Evolutionary conservation across 2,797 vertebrate genomes (phyloP), one percentile per base, ranked within the genome.

Genomic region (Enteromius radiatus): DNA sequence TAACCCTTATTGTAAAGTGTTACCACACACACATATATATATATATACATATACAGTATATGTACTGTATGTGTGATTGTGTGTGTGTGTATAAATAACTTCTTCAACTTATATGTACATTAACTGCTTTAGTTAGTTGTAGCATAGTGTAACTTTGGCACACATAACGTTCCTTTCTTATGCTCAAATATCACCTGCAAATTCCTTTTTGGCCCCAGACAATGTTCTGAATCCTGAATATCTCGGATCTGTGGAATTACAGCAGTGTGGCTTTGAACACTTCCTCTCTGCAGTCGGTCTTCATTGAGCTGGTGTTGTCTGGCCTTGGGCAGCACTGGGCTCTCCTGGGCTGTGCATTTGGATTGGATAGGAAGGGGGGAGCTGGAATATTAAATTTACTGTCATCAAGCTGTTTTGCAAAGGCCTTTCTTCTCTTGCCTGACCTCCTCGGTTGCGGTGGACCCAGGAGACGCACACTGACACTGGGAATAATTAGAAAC

Each of bases 401-500:
- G 88, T 90, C 88, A 88, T 87, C 91, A 87, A 64, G 79, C 76
- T 84, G 88, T 88, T 87, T 79, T 45, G 84, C 73, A 89, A 85
- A 84, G 68, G 75, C 49, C 82, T 84, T 71, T 36, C 21, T 83
- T 84, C 49, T 86, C 43, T 76, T 76, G 86, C 78, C 80, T 89
- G 90, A 92, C 91, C 92, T 87, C 86, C 88, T 88, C 82, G 81
- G 87, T 87, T 87, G 84, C 71, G 79, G 85, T 87, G 69, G 90
- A 84, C 89, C 90, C 89, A 86, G 85, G 85, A 89, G 89, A 88
- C 86, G 83, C 89, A 90, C 89, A 88, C 89, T 92, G 91, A 90
- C 92, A 90, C 91, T 85, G 76, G 36, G 82, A 87, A 86, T 94
- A 94, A 94, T 94, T 89, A 94, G 78, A 90, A 92, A 80, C 93